These are phyloP conservation scores for Epsilonema sp. DNA, from an alignment of 2,888 invertebrate species.

Conservation along the genomic window DNA sequence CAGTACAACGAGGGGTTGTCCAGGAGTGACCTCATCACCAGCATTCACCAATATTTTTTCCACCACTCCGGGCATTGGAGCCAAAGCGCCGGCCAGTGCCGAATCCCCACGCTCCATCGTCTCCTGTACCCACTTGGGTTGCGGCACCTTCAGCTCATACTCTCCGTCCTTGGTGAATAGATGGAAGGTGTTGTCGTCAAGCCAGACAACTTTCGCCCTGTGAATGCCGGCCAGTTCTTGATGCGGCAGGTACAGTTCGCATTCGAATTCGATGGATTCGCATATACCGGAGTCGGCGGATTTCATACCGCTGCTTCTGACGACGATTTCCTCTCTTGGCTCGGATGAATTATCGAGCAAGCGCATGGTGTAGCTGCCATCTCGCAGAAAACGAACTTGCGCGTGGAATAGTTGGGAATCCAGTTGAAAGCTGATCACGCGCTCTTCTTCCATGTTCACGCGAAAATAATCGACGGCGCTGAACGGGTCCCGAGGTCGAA, in stretches of 20 bases:
- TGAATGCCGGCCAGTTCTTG: conserved; percentile 36
- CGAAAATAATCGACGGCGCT: background rate
- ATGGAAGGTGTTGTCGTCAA: conserved; percentile 34
- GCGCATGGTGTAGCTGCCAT: background rate
- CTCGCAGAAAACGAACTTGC: background rate
- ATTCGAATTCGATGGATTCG: background rate
- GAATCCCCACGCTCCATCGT: conserved; percentile 40
- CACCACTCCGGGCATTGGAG: conserved; percentile 89
- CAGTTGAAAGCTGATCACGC: background rate
- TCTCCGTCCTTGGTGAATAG: conserved; percentile 38
- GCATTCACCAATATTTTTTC: conserved; percentile 64
- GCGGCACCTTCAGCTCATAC: conserved; percentile 43
- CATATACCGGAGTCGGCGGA: background rate
- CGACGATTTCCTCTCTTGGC: conserved; percentile 48
- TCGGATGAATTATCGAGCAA: conserved; percentile 37
- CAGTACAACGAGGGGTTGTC: conserved; percentile 73
- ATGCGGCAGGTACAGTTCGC: conserved; percentile 49
- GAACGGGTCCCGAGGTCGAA: conserved; percentile 5
- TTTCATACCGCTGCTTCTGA: background rate
- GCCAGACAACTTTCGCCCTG: background rate
- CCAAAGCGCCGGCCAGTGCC: conserved; percentile 42
- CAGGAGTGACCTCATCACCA: conserved; percentile 60
- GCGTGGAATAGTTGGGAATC: conserved; percentile 33
- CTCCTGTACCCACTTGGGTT: conserved; percentile 23
- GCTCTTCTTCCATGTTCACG: background rate